A percentile compares a stretch with the other conserved stretches of the same genome.
Evolutionary conservation across 1,140 invertebrate species (phyloP).

Genomic region (Macrobrachium rosenbergii): DNA sequence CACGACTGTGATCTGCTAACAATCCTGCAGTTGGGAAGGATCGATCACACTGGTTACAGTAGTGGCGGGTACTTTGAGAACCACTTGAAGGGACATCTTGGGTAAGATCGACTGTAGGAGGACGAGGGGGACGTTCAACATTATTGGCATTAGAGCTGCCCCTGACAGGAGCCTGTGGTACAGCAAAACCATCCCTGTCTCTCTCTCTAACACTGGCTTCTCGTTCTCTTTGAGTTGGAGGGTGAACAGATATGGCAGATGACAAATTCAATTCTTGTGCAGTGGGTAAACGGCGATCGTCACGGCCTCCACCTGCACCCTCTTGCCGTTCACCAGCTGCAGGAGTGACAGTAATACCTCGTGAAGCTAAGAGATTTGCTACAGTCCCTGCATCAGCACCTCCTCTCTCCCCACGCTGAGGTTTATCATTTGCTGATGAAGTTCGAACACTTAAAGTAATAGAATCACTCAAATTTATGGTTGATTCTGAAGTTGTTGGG

Average conservation of each 20-base stretch:
- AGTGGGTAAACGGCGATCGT: constrained; percentile 62
- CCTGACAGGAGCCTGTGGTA: constrained; percentile 62
- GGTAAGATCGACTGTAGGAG: constrained; percentile 75
- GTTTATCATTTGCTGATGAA: constrained; percentile 70
- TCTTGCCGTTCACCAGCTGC: constrained; percentile 69
- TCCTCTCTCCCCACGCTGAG: constrained; percentile 70
- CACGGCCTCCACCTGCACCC: constrained; percentile 46
- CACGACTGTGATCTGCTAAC: constrained; percentile 72
- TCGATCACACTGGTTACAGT: constrained; percentile 74
- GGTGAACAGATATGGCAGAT: constrained; percentile 79
- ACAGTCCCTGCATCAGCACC: constrained; percentile 77
- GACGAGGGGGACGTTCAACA: constrained; percentile 73
- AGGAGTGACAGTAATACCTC: constrained; percentile 82
- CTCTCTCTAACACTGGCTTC: constrained; percentile 43
- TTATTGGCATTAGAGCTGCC: constrained; percentile 45
- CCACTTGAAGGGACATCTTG: constrained; percentile 70
- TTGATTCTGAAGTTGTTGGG: constrained; percentile 70
- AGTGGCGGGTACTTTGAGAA: constrained; percentile 66
- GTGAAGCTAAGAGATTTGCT: constrained; percentile 80
- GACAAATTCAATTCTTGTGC: constrained; percentile 76
- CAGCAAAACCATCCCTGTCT: constrained; percentile 65
- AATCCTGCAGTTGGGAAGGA: constrained; percentile 73
- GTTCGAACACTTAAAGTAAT: constrained; percentile 77
- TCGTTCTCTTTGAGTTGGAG: constrained; percentile 62
- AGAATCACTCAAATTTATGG: constrained; percentile 76